Base-by-base conservation (phyloP, 2,797 vertebrate genomes). In the Acrossocheilus wenchowensis region DNA sequence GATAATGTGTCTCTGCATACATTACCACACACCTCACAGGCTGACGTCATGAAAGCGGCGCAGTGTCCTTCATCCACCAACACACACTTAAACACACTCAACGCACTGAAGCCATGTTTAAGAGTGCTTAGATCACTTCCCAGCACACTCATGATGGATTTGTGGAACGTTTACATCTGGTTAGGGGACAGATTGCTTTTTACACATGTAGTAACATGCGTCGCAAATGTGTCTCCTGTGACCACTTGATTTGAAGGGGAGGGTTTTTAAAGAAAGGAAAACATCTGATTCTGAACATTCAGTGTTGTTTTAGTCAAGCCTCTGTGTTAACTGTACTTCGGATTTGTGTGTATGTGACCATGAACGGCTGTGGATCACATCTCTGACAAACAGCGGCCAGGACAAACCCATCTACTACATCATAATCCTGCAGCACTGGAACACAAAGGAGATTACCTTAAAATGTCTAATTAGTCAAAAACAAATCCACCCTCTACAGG, bases 371-470 rank as follows among this genome's bases (percentile, higher is more conserved):
- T 73, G 11, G 71, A 73, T 73, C 71, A 73, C 39, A 43, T 6
- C 62, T 75, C 86, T 85, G 88, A 91, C 89, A 83, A 64, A 87
- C 87, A 52, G 23, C 82, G 34, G 50, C 57, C 78, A 79, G 11
- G 11, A 80, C 83, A 87, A 45, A 77, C 60, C 43, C 89, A 86
- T 86, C 87, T 81, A 77, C 52, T 64, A 78, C 78, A 71, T 15
- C 43, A 88, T 85, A 66, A 82, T 72, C 71, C 89, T 77, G 43
- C 17, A 1, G 69, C 78, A 52, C 52, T 72, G 12, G 21, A 78
- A 82, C 71, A 68, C 60, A 80, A 86, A 87, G 50, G 79, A 82
- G 79, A 69, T 87, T 78, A 90, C 83, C 88, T 88, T 88, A 41
- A 84, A 82, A 73, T 80, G 82, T 83, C 83, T 85, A 85, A 81